Percentiles rank a stretch among this genome's conserved stretches.
These are phyloP conservation scores for Erpobdella octoculata DNA, from an alignment of 2,888 invertebrate species.

Conservation along the genomic window DNA sequence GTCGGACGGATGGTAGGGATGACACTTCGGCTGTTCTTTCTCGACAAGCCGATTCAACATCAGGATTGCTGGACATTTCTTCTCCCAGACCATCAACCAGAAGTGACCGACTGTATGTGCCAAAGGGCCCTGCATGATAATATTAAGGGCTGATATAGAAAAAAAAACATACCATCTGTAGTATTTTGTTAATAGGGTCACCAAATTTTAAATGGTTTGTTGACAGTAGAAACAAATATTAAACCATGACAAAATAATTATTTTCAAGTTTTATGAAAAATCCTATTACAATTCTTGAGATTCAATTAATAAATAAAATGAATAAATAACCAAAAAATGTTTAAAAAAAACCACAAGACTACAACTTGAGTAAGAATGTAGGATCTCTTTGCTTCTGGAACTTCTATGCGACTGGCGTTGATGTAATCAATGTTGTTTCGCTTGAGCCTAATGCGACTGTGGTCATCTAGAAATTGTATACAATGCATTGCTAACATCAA, in stretches of 20 bases:
- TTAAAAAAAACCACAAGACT: too few species aligned
- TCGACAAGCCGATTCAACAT: slow-evolving; percentile 92
- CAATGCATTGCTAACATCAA: too few species aligned
- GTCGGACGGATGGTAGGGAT: slow-evolving; percentile 78
- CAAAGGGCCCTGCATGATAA: slow-evolving; percentile 70
- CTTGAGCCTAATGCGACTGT: slow-evolving; percentile 73
- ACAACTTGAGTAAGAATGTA: slow-evolving; percentile 82
- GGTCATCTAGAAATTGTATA: too few species aligned
- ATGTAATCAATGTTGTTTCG: slow-evolving; percentile 71
- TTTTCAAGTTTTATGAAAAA: slow-evolving; percentile 25
- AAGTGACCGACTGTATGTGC: slow-evolving; percentile 80
- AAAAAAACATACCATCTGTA: not conserved
- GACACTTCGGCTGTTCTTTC: slow-evolving; percentile 83
- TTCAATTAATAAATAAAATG: too few species aligned
- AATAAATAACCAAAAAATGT: too few species aligned
- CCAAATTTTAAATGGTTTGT: not conserved
- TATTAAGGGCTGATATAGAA: not conserved
- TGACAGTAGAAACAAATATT: not conserved
- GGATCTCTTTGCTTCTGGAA: slow-evolving; percentile 72
- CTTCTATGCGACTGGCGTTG: slow-evolving; percentile 82
- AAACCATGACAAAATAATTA: not conserved
- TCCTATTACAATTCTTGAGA: too few species aligned
- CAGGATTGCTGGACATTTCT: slow-evolving; percentile 75
- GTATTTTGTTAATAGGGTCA: not conserved
- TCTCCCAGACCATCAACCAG: slow-evolving; percentile 97